These are phyloP conservation scores for Dioctria rufipes DNA, from an alignment of 2,888 invertebrate species.

Conservation along the genomic window DNA sequence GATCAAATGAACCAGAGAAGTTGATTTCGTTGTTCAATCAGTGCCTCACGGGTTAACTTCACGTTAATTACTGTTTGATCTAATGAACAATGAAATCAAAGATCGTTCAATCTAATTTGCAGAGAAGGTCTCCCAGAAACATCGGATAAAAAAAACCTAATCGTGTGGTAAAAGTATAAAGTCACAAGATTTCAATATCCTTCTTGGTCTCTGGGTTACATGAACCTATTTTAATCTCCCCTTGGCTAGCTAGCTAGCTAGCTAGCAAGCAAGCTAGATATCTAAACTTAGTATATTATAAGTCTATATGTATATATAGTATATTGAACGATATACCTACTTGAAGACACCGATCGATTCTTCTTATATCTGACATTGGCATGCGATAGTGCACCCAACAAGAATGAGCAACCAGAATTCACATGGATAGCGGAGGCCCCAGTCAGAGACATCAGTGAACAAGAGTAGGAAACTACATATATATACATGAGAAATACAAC, in stretches of 20 bases:
- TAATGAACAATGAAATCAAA: conserved; percentile 51
- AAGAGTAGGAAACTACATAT: conserved; percentile 5
- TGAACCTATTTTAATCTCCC: background rate
- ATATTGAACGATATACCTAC: background rate
- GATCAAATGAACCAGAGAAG: conserved; percentile 48
- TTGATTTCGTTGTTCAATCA: conserved; percentile 52
- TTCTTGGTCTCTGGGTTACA: background rate
- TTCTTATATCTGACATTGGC: conserved; percentile 47
- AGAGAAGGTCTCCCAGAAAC: conserved; percentile 34
- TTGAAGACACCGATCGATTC: conserved; percentile 45
- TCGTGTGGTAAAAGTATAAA: conserved; percentile 1
- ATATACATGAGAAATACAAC: background rate
- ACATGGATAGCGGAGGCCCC: conserved; percentile 35
- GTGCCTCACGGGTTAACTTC: conserved; percentile 38
- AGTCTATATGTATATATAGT: background rate
- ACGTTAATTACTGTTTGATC: conserved; percentile 55
- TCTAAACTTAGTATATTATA: too few species aligned
- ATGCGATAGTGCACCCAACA: conserved; percentile 47
- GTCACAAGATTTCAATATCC: conserved; percentile 47
- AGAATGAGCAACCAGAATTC: conserved; percentile 41
- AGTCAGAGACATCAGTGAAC: conserved; percentile 11
- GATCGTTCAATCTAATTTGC: conserved; percentile 53
- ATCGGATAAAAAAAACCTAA: conserved; percentile 29
- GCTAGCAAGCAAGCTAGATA: background rate
- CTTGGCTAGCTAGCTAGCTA: background rate